Percentiles rank a stretch among this genome's conserved stretches.
Conservation (phyloP, 2,113 vertebrate genomes). For the Dipodomys ordii region DNA sequence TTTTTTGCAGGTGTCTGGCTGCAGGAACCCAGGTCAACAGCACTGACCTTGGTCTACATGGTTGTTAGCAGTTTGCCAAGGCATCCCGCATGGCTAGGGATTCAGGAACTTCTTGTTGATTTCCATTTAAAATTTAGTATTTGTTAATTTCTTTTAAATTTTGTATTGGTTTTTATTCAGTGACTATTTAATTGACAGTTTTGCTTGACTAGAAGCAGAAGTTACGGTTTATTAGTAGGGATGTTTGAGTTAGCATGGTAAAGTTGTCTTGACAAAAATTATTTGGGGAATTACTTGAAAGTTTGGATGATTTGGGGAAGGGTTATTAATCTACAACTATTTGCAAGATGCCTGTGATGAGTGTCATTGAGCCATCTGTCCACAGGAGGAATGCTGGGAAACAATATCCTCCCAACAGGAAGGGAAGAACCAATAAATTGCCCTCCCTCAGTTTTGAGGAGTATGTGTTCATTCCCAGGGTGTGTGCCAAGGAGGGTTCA, state of each 20-base stretch:
- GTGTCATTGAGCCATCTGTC: not conserved
- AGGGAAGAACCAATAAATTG: not conserved
- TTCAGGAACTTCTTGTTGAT: not conserved
- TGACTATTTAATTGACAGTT: not conserved
- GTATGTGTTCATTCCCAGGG: not conserved
- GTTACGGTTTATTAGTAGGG: not conserved
- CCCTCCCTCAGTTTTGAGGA: not conserved
- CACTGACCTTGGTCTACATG: not conserved
- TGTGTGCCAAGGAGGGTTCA: not conserved
- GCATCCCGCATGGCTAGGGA: not conserved
- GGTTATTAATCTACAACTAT: not conserved
- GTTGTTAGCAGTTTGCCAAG: not conserved
- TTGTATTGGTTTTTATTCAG: not conserved
- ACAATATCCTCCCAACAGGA: too few species aligned
- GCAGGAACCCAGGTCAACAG: not conserved
- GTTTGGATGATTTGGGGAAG: not conserved
- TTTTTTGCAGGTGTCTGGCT: not conserved
- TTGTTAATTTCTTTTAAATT: slow-evolving; percentile 8
- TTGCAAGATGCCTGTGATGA: not conserved
- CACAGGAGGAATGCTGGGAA: not conserved
- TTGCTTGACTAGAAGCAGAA: slow-evolving; percentile 13
- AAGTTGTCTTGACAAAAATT: not conserved
- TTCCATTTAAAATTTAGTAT: slow-evolving; percentile 40
- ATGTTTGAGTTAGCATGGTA: not conserved
- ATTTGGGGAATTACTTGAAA: slow-evolving; percentile 19